These are phyloP conservation scores for Argyresthia goedartella DNA, from an alignment of 2,888 invertebrate genomes.

Conservation along the genomic window DNA sequence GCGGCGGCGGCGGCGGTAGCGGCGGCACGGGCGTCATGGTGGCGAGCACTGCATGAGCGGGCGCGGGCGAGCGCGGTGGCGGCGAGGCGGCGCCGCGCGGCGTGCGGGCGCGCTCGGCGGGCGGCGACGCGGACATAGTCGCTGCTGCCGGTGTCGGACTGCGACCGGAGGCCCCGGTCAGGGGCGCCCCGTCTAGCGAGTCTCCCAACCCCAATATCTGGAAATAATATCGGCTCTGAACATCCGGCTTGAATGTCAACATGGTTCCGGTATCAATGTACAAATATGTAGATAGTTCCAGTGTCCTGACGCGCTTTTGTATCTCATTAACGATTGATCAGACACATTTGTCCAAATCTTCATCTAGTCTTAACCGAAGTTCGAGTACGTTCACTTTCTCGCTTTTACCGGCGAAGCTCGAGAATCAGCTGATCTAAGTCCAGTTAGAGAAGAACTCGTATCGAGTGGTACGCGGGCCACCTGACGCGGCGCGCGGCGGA, in stretches of 20 bases:
- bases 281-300: background rate
- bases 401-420: too few relatives aligned
- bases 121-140: slow-evolving; percentile 23
- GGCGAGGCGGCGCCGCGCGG: slow-evolving; percentile 57
- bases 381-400: too few relatives aligned
- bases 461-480: slow-evolving; percentile 57
- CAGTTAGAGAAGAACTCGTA: slow-evolving; percentile 68
- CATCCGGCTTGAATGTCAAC: too few relatives aligned
- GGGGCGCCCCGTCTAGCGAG: slow-evolving; percentile 57
- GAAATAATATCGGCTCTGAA: too few relatives aligned
- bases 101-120: slow-evolving; percentile 49
- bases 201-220: slow-evolving; percentile 43
- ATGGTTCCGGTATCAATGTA: too few relatives aligned
- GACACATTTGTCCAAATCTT: too few relatives aligned
- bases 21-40: slow-evolving; percentile 92
- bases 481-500: slow-evolving; percentile 57
- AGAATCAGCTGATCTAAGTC: slow-evolving; percentile 61
- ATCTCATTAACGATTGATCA: background rate
- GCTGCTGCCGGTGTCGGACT: too few relatives aligned
- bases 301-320: background rate
- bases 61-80: slow-evolving; percentile 58
- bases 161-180: slow-evolving; percentile 50
- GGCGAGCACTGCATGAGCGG: slow-evolving; percentile 82
- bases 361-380: too few relatives aligned
- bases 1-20: too few relatives aligned